Base-by-base conservation (phyloP, 2,888 invertebrate species). In the Hydropsyche betteni region DNA sequence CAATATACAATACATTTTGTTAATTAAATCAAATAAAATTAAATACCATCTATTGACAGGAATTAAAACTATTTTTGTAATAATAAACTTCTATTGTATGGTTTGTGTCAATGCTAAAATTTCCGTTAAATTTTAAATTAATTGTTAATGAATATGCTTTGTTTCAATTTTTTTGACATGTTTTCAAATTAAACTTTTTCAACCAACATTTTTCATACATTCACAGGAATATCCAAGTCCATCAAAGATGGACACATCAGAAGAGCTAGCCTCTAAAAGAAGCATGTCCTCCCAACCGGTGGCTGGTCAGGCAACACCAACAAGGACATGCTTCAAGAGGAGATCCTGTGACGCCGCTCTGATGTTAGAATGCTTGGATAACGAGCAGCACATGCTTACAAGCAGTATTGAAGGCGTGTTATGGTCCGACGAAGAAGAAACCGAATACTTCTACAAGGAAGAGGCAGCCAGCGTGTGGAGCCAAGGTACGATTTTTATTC, bases 401-500 rank as follows among this genome's bases (percentile, higher is more conserved):
- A 88, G 88, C 14, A 88, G 88, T 78, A 88, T 88, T 50, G 88
- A 88, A 80, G 88, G 88, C 0, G 88, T 88, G 33, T 83, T 88
- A 80, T 88, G 88, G 88, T 87, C 87, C 1, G 88, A 88, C 83
- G 88, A 88, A 79, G 88, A 88, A 80, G 88, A 88, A 75, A 87
- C 85, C 77, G 87, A 87, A 80, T 88, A 88, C 79, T 87, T 87
- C 82, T 87, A 86, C 78, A 87, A 87, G 70, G 87, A 88, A 81
- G 87, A 87, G 74, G 85, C 87, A 50, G 86, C 86, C 3, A 82
- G 86, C 6, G 86, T 87, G 36, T 87, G 86, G 86, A 79, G 76
- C 83, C 83, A 87, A 87, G 87, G 88, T 87, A 52, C 82, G 85
- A 73, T 58, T 38, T 74, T 61, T 68, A 64, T 24, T 14, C 16